These are phyloP conservation scores for Pogona vitticeps DNA, from an alignment of 2,113 vertebrate genomes.

Conservation along the genomic window DNA sequence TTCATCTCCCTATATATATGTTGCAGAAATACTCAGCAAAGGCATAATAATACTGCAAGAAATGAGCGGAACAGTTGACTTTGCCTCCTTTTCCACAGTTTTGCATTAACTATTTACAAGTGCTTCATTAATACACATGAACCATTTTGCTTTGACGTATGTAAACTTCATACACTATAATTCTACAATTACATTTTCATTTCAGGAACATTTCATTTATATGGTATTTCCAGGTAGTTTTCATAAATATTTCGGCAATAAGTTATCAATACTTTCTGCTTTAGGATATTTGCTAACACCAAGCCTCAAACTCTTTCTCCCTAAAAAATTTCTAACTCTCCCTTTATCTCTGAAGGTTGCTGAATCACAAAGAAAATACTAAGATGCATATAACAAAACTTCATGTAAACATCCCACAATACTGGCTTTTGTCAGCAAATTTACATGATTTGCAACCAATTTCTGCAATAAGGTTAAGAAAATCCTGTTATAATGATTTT, in stretches of 20 bases:
- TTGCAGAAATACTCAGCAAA: background rate
- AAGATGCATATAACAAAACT: background rate
- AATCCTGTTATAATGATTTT: background rate
- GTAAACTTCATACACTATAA: background rate
- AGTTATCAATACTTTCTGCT: background rate
- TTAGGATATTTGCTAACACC: background rate
- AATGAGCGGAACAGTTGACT: background rate
- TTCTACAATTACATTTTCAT: background rate
- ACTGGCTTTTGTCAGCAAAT: background rate
- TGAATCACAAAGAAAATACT: background rate
- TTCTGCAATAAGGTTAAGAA: background rate
- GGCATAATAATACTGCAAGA: background rate
- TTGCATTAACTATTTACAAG: background rate
- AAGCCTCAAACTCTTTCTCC: background rate
- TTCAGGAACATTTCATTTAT: background rate
- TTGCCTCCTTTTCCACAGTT: background rate
- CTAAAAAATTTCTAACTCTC: background rate
- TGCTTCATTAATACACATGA: background rate
- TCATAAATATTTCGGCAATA: background rate
- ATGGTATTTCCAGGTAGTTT: background rate
- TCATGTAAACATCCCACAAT: background rate
- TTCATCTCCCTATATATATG: background rate
- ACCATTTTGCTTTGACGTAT: background rate
- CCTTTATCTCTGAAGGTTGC: background rate
- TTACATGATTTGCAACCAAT: background rate